Evolutionary conservation across 2,797 vertebrate species (phyloP), one percentile per base, ranked within the genome.

Genomic region (Sphenodon punctatus): DNA sequence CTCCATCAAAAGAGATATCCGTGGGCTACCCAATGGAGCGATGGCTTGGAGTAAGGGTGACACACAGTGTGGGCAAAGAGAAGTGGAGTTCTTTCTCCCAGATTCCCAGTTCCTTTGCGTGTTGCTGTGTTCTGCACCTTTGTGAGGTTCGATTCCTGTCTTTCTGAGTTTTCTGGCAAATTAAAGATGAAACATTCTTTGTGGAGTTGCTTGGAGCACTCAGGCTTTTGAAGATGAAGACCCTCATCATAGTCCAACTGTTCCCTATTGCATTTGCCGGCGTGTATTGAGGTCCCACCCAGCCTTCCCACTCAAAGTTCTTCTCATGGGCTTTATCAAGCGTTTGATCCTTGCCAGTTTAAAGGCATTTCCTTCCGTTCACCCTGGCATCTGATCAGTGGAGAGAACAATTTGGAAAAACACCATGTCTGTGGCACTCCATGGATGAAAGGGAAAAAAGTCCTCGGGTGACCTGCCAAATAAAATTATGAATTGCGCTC

Each of bases 41-140:
- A 14, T 0, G n/a, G 23, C 46, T 30, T 70, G 75, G 89, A 91
- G 90, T 66, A 92, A 92, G 90, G 82, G 90, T 92, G 90, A 93
- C 90, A 93, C 92, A 92, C 92, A 86, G 92, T 84, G 91, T 93
- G 92, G 89, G 85, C 86, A 81, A 66, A 3, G 90, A 89, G 90
- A 91, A 92, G 65, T 92, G 90, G 89, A 92, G 55, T 82, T 83
- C 78, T 63, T 83, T 46, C 30, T 42, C 65, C 53, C 70, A 59
- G 42, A 17, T 56, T 39, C 46, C 58, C 34, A 34, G 5, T 25
- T 2, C 8, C 4, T 68, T 71, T 70, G 34, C 36, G 36, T 34
- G 34, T 36, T 34, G 34, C 34, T 34, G 7, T 3, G 2, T 16
- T 81, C 68, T 66, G n/a, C 20, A 66, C 27, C 16, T n/a, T 53